Base-by-base conservation (phyloP, 2,888 invertebrate genomes). In the Sphaerophoria taeniata region DNA sequence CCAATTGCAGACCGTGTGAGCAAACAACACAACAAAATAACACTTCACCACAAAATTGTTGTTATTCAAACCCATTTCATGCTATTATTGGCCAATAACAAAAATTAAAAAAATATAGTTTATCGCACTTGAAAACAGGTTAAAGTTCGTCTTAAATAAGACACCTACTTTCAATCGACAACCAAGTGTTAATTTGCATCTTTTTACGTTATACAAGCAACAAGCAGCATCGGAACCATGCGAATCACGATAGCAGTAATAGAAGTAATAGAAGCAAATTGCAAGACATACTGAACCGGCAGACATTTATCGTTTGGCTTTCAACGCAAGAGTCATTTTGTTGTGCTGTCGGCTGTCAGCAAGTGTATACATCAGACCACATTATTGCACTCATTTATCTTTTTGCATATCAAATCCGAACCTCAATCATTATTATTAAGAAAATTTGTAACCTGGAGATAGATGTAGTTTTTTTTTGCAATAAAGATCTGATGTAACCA, bases 131-230 rank as follows among this genome's bases (percentile, higher is more conserved):
- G 39, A 43, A 67, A 49, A 53, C 61, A 72, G 84, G 84, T 84
- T 84, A 80, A 76, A 84, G 84, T 84, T 84, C 84, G 84, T 7
- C 33, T 49, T 75, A 43, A 11, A 75, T 24, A 16, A 39, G 75
- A 69, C 72, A 84, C 71, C 75, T 69, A 75, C 79, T 71, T 51
- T 78, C 56, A 45, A 51, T 51, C 34, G n/a, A 39, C 49, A 67
- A 51, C 16, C 24, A 24, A 51, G 43, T 51, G 61, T 47, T 67
- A 84, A 79, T 79, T 79, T 75, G 60, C 83, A 77, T 79, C 36
- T 58, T 14, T 45, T 2, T 45, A 45, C 3, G 1, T 45, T n/a
- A n/a, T 11, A 11, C n/a, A 45, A 45, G 14, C 12, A 49, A 58
- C 39, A 12, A 58, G 36, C 11, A 43, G 43, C 3, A 39, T 0